Percentiles rank a stretch among this genome's conserved stretches.
Conservation (phyloP, 2,888 invertebrate genomes). For the Drosophila borborema region DNA sequence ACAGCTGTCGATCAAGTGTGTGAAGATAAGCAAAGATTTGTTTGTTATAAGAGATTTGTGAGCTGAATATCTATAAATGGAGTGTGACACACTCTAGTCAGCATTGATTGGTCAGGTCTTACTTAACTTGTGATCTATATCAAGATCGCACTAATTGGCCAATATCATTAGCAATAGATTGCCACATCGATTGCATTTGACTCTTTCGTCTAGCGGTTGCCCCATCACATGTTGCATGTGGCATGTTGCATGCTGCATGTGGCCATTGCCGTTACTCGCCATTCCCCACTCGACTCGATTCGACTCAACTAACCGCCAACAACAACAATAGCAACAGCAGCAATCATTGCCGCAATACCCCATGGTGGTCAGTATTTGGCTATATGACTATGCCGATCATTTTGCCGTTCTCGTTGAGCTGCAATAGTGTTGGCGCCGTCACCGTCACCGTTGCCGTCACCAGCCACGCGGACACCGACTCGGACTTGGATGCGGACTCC, state of each 20-base stretch:
- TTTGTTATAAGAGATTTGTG: too few species aligned
- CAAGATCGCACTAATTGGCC: constrained; percentile 36
- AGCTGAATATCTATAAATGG: neutral
- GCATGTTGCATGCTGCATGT: constrained; percentile 50
- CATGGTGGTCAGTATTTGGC: constrained; percentile 53
- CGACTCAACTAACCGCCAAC: neutral
- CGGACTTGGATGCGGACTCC: constrained; percentile 17
- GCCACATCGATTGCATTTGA: constrained; percentile 61
- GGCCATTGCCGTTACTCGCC: constrained; percentile 39
- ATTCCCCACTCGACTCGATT: neutral
- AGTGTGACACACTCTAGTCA: neutral
- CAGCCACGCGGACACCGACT: constrained; percentile 28
- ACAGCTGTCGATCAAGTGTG: constrained; percentile 5
- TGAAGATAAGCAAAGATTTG: neutral
- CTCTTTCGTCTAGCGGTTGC: constrained; percentile 44
- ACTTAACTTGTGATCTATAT: constrained; percentile 33
- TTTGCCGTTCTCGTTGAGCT: constrained; percentile 68
- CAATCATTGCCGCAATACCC: constrained; percentile 55
- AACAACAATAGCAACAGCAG: neutral
- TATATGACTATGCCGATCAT: constrained; percentile 47
- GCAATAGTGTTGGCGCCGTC: constrained; percentile 43
- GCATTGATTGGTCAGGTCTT: neutral
- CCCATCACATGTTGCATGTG: constrained; percentile 49
- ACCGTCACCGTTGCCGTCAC: constrained; percentile 12
- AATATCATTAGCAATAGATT: constrained; percentile 44